Evolutionary conservation across 2,797 vertebrate genomes (phyloP).

Genomic region (Lacerta agilis): DNA sequence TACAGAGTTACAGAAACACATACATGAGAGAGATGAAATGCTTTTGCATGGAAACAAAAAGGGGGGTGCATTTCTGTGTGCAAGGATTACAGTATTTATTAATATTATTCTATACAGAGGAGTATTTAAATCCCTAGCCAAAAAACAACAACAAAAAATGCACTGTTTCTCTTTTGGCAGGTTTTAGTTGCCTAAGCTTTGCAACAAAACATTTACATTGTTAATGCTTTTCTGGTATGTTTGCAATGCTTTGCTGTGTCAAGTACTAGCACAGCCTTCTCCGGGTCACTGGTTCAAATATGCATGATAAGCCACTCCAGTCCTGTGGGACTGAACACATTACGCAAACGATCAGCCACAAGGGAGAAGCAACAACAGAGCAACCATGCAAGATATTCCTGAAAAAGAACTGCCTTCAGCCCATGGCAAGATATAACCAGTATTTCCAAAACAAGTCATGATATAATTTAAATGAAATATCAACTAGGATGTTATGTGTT

Average conservation of each 20-base stretch:
- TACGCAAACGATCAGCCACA: not conserved
- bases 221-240: not conserved
- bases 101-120: not conserved
- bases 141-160: not conserved
- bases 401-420: not conserved
- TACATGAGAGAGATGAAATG: too few species aligned
- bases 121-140: not conserved
- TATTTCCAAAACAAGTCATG: not conserved
- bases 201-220: not conserved
- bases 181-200: not conserved
- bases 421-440: not conserved
- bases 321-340: not conserved
- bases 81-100: too few species aligned
- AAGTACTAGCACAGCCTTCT: too few species aligned
- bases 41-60: not conserved
- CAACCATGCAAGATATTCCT: not conserved
- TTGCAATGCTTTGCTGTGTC: not conserved
- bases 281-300: too few species aligned
- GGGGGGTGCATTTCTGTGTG: not conserved
- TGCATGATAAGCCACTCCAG: not conserved
- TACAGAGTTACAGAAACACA: too few species aligned
- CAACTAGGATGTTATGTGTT: not conserved
- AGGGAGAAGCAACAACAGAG: not conserved
- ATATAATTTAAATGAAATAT: not conserved
- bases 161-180: not conserved